Evolutionary conservation across 2,797 vertebrate species (phyloP), one percentile per base, ranked within the genome.

Genomic region (Pangasius mekongensis): DNA sequence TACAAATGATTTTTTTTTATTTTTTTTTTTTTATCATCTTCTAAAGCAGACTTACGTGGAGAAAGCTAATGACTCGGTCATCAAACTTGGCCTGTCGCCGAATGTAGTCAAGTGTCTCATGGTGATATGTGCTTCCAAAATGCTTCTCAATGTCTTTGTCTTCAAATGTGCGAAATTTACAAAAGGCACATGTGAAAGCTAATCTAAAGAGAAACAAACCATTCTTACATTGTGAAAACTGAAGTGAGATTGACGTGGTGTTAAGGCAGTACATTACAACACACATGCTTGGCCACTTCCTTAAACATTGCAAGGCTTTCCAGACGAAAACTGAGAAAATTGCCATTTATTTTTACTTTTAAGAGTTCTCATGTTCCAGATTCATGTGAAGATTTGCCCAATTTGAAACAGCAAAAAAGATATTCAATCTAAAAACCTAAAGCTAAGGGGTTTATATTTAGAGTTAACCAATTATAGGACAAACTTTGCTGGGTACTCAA

Each of bases 151-250:
- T 97, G 92, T 97, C 96, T 92, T 97, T 87, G 83, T 91, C 97
- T 92, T 97, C 96, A 94, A 97, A 97, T 0, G 97, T 97, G 90
- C 96, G 96, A 90, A 97, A 97, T 89, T 97, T 97, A 94, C 97
- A 97, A 93, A 97, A 97, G 18, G 97, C 97, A 92, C 97, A 97
- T 5, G 97, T 97, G 91, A 97, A 97, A 18, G 96, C 97, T 96
- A 97, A 96, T 93, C 92, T 92, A 80, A 52, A 85, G 86, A 73
- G 18, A 86, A 87, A 66, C 6, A 82, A 39, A 39, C 0, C 56
- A 39, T 36, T 74, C 54, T 62, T 22, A 78, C 43, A 64, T 20
- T 3, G 20, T 33, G 20, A 47, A 43, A 22, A 36, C 0, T n/a
- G 27, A 54, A 49, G 43, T 30, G 18, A 43, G 80, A 82, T 7